Evolutionary conservation across 2,888 invertebrate species (phyloP).

Genomic region (Nipponacmea schrenckii): DNA sequence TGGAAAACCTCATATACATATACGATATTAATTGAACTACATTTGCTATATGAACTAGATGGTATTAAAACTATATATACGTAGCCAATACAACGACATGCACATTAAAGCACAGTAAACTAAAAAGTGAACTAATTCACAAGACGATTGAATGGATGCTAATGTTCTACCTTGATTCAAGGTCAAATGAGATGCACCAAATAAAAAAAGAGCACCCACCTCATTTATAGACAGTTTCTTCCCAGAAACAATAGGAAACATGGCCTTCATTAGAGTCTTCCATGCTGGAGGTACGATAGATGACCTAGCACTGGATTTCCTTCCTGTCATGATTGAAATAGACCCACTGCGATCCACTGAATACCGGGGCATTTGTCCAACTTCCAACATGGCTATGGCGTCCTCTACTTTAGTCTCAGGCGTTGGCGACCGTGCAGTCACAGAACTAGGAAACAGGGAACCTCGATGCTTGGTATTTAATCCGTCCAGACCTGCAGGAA

Average conservation of each 20-base stretch:
- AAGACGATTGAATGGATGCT: too few relatives aligned
- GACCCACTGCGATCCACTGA: not conserved
- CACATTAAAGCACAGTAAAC: too few relatives aligned
- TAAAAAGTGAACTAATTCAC: too few relatives aligned
- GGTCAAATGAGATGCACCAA: too few relatives aligned
- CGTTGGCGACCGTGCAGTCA: not conserved
- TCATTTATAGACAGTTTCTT: not conserved
- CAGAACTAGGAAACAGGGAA: slow-evolving; percentile 1
- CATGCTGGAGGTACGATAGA: not conserved
- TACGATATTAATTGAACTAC: too few relatives aligned
- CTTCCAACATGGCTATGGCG: not conserved
- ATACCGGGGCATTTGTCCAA: not conserved
- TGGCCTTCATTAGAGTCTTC: not conserved
- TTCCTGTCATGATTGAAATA: not conserved
- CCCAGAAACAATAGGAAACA: not conserved
- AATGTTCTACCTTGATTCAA: too few relatives aligned
- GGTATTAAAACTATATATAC: too few relatives aligned
- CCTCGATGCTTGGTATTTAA: not conserved
- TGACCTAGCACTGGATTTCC: not conserved
- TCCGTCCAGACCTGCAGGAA: not conserved
- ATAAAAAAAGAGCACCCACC: not conserved
- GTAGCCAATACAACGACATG: too few relatives aligned
- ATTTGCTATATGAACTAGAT: too few relatives aligned
- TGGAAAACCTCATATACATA: too few relatives aligned
- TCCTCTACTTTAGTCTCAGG: not conserved